These are phyloP conservation scores for Ornithoptera priamus DNA, from an alignment of 2,888 invertebrate genomes.

Conservation along the genomic window DNA sequence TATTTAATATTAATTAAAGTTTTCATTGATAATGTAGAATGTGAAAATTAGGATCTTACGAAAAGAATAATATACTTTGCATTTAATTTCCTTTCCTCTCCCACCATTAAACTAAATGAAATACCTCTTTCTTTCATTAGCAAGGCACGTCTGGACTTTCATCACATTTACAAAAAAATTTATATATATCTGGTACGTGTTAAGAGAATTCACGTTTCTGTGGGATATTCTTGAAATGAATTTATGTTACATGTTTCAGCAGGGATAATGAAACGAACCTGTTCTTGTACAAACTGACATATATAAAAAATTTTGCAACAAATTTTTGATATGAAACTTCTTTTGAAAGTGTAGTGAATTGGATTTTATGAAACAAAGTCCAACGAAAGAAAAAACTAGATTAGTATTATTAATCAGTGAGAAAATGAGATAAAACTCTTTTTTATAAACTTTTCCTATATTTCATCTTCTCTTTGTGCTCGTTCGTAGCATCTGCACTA, in stretches of 20 bases:
- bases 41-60: not conserved
- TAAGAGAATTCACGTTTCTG: constrained; percentile 2
- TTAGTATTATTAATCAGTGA: too few species aligned
- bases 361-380: too few species aligned
- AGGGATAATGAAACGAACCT: not conserved
- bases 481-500: too few species aligned
- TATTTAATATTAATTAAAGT: not conserved
- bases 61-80: not conserved
- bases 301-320: too few species aligned
- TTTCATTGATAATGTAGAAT: not conserved
- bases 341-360: too few species aligned
- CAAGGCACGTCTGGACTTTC: constrained; percentile 14
- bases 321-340: too few species aligned
- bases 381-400: too few species aligned
- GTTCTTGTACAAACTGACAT: not conserved
- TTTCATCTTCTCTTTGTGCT: too few species aligned
- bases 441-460: too few species aligned
- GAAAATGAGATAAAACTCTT: too few species aligned
- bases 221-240: constrained; percentile 3
- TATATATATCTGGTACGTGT: not conserved
- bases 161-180: constrained; percentile 13
- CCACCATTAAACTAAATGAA: constrained; percentile 3
- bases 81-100: not conserved
- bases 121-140: not conserved
- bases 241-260: constrained; percentile 4